Base-by-base conservation (phyloP, 2,888 invertebrate genomes). In the Agrochola lychnidis region DNA sequence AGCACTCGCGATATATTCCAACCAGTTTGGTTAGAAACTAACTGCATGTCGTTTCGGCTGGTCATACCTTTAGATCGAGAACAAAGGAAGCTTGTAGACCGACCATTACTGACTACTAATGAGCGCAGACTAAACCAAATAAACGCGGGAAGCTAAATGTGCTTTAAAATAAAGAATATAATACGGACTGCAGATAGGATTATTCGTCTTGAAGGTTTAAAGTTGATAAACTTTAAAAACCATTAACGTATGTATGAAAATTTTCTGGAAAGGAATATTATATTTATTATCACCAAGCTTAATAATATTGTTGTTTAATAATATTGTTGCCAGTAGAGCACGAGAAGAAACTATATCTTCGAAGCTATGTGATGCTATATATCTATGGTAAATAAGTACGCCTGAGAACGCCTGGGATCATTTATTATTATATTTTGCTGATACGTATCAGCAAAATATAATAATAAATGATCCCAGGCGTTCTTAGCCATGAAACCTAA, bases 21-120 rank as follows among this genome's bases (percentile, higher is more conserved):
- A 36, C 25, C 12, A 51, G 36, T 53, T 70, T 69, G 3, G 40
- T 42, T 36, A 6, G 42, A 22, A 73, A 64, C 81, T 22, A 64
- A 81, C 81, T n/a, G 59, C 22, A 25, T 22, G 16, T 63, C n/a
- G 42, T 80, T 73, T 63, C 19, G 48, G 40, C n/a, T 62, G 9
- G 30, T 62, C 48, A 1, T 62, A 64, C n/a, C 40, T 62, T 48
- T 63, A 42, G n/a, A 68, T 79, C 10, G 56, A 53, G 81, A 76
- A 81, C 67, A 75, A 82, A 81, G 76, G 62, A 67, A 36, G 36
- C 62, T 67, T 57, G 62, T 67, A 57, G 51, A 81, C 19, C 40
- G 62, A 61, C 40, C 22, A 57, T 79, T 81, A 81, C 40, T 75
- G 61, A 40, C 16, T 45, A n/a, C 64, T 78, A 81, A 78, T 81